Conservation (phyloP, 2,797 vertebrate species). For the Anguilla pacifica region DNA sequence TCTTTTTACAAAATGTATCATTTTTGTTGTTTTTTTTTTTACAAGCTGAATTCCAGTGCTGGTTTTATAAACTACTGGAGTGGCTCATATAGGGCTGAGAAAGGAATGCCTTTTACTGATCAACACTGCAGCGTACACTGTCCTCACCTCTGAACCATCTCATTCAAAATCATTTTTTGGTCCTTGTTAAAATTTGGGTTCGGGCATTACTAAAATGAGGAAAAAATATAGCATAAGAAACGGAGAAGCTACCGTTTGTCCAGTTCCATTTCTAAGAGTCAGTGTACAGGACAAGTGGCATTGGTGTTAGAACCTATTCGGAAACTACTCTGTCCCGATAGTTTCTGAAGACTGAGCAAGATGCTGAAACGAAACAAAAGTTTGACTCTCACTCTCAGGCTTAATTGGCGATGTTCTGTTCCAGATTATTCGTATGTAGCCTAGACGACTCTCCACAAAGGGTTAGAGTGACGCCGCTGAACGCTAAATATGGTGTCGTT, state of each 20-base stretch:
- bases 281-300: background rate
- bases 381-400: background rate
- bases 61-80: conserved; percentile 15
- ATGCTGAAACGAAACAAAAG: background rate
- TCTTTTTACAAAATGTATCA: conserved; percentile 35
- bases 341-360: background rate
- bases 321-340: background rate
- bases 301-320: background rate
- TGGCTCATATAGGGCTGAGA: background rate
- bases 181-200: background rate
- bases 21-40: conserved; percentile 40
- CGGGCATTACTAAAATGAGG: background rate
- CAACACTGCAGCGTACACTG: background rate
- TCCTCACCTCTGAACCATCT: background rate
- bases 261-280: background rate
- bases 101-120: conserved; percentile 13
- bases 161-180: background rate
- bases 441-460: background rate
- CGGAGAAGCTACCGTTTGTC: background rate
- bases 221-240: background rate
- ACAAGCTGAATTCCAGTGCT: conserved; percentile 29
- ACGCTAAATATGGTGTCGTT: background rate
- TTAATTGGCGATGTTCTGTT: background rate
- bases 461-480: background rate
- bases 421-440: background rate